Evolutionary conservation across 2,113 vertebrate genomes (phyloP).

Genomic region (Leucosticte australis): DNA sequence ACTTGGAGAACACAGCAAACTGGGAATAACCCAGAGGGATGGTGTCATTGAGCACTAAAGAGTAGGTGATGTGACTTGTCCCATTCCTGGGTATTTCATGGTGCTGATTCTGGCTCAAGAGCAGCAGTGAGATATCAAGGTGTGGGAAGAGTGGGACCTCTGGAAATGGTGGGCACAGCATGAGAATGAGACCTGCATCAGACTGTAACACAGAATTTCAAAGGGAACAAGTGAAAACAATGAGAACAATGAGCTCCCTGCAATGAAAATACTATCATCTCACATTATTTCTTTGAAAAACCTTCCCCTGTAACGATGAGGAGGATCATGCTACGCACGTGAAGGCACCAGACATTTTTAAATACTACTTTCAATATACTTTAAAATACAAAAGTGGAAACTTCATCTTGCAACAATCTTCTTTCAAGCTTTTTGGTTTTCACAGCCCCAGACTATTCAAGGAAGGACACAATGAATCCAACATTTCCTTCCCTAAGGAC

Average conservation of each 20-base stretch:
- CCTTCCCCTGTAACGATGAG: neutral
- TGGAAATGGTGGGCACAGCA: neutral
- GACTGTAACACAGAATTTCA: neutral
- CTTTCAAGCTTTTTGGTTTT: neutral
- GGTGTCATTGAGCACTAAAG: neutral
- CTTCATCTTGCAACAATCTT: neutral
- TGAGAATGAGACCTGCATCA: neutral
- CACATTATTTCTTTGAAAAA: neutral
- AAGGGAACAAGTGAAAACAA: neutral
- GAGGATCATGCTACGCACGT: neutral
- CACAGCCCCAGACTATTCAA: neutral
- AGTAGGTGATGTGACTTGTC: neutral
- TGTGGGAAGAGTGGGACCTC: neutral
- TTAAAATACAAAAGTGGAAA: neutral
- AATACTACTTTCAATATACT: neutral
- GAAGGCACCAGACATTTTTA: neutral
- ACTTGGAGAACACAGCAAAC: neutral
- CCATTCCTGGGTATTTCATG: neutral
- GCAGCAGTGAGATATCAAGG: neutral
- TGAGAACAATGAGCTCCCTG: neutral
- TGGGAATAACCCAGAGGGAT: neutral
- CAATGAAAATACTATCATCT: neutral
- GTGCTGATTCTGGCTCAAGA: neutral
- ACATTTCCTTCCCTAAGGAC: neutral
- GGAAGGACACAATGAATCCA: neutral